Evolutionary conservation across 1,140 invertebrate species (phyloP).

Genomic region (Diploscapter pachys): DNA sequence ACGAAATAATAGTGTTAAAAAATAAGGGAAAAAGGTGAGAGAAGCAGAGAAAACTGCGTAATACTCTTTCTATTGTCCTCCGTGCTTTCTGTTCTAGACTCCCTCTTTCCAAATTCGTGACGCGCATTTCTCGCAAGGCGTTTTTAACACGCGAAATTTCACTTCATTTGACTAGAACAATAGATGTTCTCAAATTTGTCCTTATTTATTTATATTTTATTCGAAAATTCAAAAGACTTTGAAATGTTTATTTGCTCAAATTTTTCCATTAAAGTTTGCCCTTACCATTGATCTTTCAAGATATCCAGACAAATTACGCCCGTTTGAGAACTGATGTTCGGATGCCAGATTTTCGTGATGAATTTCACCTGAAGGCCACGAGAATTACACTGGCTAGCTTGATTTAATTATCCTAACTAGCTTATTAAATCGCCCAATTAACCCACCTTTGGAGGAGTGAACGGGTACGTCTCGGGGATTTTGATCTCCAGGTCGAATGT

Average conservation of each 20-base stretch:
- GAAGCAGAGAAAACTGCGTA: too few species aligned
- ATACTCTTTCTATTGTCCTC: too few species aligned
- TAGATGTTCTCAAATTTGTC: too few species aligned
- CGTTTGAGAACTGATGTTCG: constrained; percentile 97
- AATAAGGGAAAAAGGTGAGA: too few species aligned
- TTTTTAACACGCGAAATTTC: too few species aligned
- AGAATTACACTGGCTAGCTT: background rate
- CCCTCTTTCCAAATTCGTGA: too few species aligned
- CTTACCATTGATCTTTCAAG: constrained; percentile 93
- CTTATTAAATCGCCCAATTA: background rate
- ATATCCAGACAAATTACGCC: constrained; percentile 99
- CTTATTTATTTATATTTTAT: background rate
- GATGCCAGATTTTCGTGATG: constrained; percentile 98
- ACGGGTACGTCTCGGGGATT: constrained; percentile 97
- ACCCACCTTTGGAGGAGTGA: constrained; percentile 91
- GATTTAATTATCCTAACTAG: background rate
- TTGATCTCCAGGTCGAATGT: constrained; percentile 90
- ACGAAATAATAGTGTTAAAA: background rate
- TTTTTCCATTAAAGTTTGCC: background rate
- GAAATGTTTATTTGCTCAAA: background rate
- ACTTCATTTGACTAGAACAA: too few species aligned
- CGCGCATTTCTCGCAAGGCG: too few species aligned
- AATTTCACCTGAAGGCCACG: constrained; percentile 67
- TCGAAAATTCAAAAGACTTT: too few species aligned
- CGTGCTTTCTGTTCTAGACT: too few species aligned